Percentiles rank a stretch among this genome's conserved stretches.
Evolutionary conservation across 1,140 invertebrate genomes (phyloP).

Genomic region (Orussus abietinus): DNA sequence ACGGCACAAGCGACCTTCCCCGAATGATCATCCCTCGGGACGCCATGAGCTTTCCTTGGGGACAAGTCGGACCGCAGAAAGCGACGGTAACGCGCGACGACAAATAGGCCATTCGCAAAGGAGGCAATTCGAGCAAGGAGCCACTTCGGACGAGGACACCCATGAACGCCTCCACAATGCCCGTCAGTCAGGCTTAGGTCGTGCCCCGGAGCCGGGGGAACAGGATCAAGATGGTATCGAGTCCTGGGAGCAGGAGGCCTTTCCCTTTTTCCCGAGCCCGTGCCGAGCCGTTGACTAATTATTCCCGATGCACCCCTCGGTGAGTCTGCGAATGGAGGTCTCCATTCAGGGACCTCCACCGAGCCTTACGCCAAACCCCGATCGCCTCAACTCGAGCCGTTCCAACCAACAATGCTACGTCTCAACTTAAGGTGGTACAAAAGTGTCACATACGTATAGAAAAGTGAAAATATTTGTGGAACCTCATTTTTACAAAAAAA

Average conservation of each 20-base stretch:
- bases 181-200: slow-evolving; percentile 47
- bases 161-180: slow-evolving; percentile 36
- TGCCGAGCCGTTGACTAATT: slow-evolving; percentile 33
- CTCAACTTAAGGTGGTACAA: no score
- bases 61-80: background rate
- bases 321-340: no score
- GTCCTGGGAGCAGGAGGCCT: slow-evolving; percentile 27
- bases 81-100: no score
- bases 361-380: background rate
- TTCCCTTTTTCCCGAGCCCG: slow-evolving; percentile 8
- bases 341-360: background rate
- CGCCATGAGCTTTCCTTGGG: no score
- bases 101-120: no score
- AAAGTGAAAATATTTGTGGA: no score
- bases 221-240: slow-evolving; percentile 26
- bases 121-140: background rate
- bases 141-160: slow-evolving; percentile 20
- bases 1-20: background rate
- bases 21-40: no score
- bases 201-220: no score
- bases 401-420: no score
- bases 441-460: no score
- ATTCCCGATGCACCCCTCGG: slow-evolving; percentile 17
- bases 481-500: no score
- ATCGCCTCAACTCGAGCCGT: no score